Conservation (phyloP, 2,888 invertebrate genomes). For the Sinohyriopsis cumingii region DNA sequence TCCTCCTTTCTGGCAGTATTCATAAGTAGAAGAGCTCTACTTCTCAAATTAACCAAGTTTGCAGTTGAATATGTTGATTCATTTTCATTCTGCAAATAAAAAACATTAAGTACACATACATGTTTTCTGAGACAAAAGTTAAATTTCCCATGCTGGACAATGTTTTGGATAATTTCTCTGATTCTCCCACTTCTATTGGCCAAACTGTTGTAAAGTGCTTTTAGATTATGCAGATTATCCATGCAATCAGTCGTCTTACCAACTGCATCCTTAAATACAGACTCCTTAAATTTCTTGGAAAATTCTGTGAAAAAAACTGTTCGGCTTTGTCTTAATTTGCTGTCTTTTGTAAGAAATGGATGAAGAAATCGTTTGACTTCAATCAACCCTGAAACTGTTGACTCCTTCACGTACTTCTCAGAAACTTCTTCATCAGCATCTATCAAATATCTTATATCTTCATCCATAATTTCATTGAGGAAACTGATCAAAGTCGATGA, state of each 20-base stretch:
- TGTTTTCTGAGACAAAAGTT: slow-evolving; percentile 13
- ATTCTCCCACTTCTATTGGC: slow-evolving; percentile 46
- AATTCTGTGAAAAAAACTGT: slow-evolving; percentile 3
- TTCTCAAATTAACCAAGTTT: slow-evolving; percentile 34
- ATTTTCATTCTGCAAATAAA: slow-evolving; percentile 25
- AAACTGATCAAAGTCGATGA: slow-evolving; percentile 30
- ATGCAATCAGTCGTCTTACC: slow-evolving; percentile 34
- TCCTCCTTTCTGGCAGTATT: slow-evolving; percentile 21
- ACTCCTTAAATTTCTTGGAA: slow-evolving; percentile 13
- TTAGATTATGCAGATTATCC: slow-evolving; percentile 37
- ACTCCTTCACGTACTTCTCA: slow-evolving; percentile 43
- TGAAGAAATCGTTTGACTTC: slow-evolving; percentile 38
- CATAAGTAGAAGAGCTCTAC: slow-evolving; percentile 38
- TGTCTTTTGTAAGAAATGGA: slow-evolving; percentile 20
- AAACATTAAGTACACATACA: slow-evolving; percentile 16
- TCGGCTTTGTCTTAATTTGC: neutral
- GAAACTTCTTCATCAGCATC: slow-evolving; percentile 53
- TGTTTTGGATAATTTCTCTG: slow-evolving; percentile 35
- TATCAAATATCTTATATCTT: slow-evolving; percentile 46
- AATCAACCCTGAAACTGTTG: slow-evolving; percentile 44
- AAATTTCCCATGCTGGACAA: slow-evolving; percentile 31
- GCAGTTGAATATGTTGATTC: slow-evolving; percentile 7
- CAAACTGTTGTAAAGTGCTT: slow-evolving; percentile 41
- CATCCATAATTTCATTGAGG: slow-evolving; percentile 30
- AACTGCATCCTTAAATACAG: slow-evolving; percentile 6